phyloP scores from a whole-genome alignment of 2,113 vertebrate genomes.

The Agapornis roseicollis region DNA sequence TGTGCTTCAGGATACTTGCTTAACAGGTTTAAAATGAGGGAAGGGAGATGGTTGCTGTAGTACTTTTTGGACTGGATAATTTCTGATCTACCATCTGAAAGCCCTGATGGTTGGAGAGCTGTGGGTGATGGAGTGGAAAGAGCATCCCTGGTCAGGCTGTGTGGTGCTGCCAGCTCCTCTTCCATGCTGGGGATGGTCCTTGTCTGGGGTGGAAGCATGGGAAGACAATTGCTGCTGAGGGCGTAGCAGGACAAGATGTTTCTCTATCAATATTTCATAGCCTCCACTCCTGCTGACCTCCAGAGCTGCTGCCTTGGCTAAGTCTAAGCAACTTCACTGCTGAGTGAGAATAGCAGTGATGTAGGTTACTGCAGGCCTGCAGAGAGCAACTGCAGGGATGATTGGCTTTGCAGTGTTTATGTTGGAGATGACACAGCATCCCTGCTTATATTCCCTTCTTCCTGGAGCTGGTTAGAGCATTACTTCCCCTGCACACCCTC shows the following conservation, averaged over 20 bases:
- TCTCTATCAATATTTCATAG: background rate
- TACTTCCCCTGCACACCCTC: background rate
- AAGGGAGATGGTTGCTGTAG: background rate
- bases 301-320: background rate
- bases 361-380: background rate
- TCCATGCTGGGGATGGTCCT: rapidly evolving
- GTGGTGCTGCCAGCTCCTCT: rapidly evolving
- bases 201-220: rapidly evolving
- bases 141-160: background rate
- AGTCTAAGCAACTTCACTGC: background rate
- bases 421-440: background rate
- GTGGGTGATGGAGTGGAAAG: background rate
- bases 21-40: background rate
- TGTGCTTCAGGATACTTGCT: background rate
- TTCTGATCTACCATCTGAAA: background rate
- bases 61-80: background rate
- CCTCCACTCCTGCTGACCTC: background rate
- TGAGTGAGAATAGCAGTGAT: rapidly evolving
- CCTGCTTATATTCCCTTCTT: background rate
- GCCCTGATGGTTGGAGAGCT: rapidly evolving
- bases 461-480: background rate
- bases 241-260: background rate
- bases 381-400: rapidly evolving
- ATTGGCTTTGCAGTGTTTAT: background rate
- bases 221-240: background rate